These are phyloP conservation scores for Channa argus DNA, from an alignment of 2,113 vertebrate genomes.

Conservation along the genomic window DNA sequence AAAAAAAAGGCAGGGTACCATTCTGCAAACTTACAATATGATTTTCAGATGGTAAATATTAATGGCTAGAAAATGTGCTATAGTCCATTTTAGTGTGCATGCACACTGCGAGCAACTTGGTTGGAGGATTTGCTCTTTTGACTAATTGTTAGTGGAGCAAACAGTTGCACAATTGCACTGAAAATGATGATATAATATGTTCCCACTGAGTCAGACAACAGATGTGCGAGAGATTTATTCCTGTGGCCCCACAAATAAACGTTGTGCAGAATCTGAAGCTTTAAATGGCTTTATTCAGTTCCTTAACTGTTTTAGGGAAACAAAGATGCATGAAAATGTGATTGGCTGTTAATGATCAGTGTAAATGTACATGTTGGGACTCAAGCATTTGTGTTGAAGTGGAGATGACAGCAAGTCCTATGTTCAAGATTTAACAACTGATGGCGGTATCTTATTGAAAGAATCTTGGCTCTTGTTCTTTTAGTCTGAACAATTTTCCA, in stretches of 20 bases:
- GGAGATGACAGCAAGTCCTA: constrained; percentile 37
- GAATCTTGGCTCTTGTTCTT: constrained; percentile 34
- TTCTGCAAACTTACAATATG: no score
- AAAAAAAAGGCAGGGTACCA: no score
- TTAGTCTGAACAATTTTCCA: constrained; percentile 2
- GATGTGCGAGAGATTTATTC: not conserved
- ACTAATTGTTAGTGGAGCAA: no score
- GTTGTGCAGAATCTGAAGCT: not conserved
- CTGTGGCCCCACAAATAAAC: not conserved
- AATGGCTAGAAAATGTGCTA: no score
- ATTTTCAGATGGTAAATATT: no score
- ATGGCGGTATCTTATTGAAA: constrained; percentile 23
- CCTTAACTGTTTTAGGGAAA: constrained; percentile 7
- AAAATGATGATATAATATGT: not conserved
- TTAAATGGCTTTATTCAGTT: not conserved
- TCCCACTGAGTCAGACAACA: constrained; percentile 1
- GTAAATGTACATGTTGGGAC: not conserved
- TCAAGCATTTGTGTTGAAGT: constrained; percentile 2
- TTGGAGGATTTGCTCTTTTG: not conserved
- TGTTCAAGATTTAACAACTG: constrained; percentile 41
- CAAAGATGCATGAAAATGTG: constrained; percentile 13
- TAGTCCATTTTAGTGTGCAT: not conserved
- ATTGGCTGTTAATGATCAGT: constrained; percentile 16
- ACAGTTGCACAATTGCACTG: no score
- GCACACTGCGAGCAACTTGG: not conserved